phyloP scores from a whole-genome alignment of 2,113 vertebrate species.

The Periophthalmus modestus region DNA sequence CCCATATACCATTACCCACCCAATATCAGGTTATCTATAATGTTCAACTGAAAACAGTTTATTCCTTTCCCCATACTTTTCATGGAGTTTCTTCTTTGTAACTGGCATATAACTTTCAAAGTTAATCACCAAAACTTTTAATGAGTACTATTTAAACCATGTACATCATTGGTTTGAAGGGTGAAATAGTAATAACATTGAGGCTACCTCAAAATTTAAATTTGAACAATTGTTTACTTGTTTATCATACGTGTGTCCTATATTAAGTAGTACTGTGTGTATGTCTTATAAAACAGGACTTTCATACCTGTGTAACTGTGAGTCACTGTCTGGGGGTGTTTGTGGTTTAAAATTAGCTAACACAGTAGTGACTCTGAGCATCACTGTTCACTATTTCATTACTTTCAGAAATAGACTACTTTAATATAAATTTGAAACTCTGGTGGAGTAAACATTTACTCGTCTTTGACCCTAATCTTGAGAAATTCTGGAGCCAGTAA shows the following conservation, averaged over 20 bases:
- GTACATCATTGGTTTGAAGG: too few relatives aligned
- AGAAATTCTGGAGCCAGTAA: background rate
- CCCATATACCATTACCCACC: constrained; percentile 74
- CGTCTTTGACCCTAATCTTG: background rate
- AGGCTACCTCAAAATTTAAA: background rate
- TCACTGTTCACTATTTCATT: constrained; percentile 18
- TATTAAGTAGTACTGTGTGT: background rate
- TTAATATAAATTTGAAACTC: background rate
- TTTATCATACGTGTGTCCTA: background rate
- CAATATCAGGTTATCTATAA: constrained; percentile 58
- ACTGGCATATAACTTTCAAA: background rate
- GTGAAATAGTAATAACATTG: too few relatives aligned
- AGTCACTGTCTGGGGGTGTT: constrained; percentile 52
- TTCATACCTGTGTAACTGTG: constrained; percentile 39
- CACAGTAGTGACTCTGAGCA: constrained; percentile 2
- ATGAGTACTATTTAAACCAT: too few relatives aligned
- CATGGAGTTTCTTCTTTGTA: background rate
- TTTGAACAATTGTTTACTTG: background rate
- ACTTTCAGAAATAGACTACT: background rate
- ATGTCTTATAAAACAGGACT: constrained; percentile 12
- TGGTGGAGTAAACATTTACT: background rate
- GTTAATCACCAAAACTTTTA: too few relatives aligned
- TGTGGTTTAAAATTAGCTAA: constrained; percentile 43
- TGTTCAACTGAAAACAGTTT: constrained; percentile 24
- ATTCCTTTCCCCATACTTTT: background rate